A percentile compares a stretch with the other conserved stretches of the same genome.
These are phyloP conservation scores for Heteromyza rotundicornis DNA, from an alignment of 2,888 invertebrate species.

Conservation along the genomic window DNA sequence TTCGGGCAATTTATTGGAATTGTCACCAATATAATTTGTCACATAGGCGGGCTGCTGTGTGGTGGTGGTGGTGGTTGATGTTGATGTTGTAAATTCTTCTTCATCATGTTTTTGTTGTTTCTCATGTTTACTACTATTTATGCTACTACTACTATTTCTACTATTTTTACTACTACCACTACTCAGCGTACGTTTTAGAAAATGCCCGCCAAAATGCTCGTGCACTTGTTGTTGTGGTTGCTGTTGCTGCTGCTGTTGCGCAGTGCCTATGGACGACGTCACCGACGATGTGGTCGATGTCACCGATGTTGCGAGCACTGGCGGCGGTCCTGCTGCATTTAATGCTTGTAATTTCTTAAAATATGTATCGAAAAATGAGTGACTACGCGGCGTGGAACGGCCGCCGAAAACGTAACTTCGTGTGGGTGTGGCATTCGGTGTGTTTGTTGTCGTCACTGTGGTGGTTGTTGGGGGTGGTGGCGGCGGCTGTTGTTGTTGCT, in stretches of 20 bases:
- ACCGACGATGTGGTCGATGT: constrained; percentile 28
- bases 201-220: constrained; percentile 45
- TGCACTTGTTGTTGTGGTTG: constrained; percentile 28
- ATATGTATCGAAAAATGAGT: constrained; percentile 57
- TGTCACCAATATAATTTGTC: constrained; percentile 64
- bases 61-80: constrained; percentile 16
- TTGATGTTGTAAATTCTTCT: constrained; percentile 27
- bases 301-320: constrained; percentile 13
- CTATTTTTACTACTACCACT: constrained; percentile 44
- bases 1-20: constrained; percentile 56
- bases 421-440: constrained; percentile 31
- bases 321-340: constrained; percentile 39
- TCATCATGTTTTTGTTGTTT: constrained; percentile 18
- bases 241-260: constrained; percentile 28
- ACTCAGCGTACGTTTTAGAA: constrained; percentile 56
- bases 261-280: constrained; percentile 28
- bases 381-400: constrained; percentile 39
- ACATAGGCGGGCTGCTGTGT: constrained; percentile 59
- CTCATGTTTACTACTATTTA: constrained; percentile 32
- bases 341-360: constrained; percentile 56
- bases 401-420: constrained; percentile 35
- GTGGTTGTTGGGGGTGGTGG: constrained; percentile 51
- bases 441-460: constrained; percentile 28
- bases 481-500: constrained; percentile 28
- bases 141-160: constrained; percentile 33